Conservation (phyloP, 1,140 invertebrate species). For the Palaemon carinicauda region DNA sequence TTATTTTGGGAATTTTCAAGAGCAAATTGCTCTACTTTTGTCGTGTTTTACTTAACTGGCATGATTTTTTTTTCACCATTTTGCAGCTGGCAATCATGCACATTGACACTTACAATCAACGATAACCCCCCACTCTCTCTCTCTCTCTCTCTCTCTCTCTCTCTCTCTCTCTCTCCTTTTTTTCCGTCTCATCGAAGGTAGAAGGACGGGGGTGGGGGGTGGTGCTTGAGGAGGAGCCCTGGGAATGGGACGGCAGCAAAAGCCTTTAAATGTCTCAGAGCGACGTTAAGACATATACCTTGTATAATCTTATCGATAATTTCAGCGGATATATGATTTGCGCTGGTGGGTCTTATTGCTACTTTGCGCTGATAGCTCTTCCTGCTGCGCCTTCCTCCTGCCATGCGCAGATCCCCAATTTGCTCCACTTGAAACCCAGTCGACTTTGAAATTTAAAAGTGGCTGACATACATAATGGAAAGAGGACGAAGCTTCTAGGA, state of each 20-base stretch:
- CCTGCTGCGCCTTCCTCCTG: background rate
- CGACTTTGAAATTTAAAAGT: background rate
- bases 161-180: background rate
- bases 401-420: constrained; percentile 1
- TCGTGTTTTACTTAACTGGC: no score
- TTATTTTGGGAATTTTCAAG: no score
- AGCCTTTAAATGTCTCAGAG: no score
- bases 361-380: background rate
- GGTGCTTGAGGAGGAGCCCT: no score
- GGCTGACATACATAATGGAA: no score
- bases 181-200: background rate
- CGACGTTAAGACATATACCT: background rate
- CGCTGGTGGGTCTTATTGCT: background rate
- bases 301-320: background rate
- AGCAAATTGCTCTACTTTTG: no score
- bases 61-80: background rate
- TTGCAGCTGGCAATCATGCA: background rate
- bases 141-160: background rate
- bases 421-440: background rate
- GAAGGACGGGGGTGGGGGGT: no score
- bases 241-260: no score
- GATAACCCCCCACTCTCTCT: background rate
- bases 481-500: background rate
- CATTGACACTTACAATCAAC: no score
- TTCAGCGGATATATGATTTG: background rate